phyloP scores from a whole-genome alignment of 1,140 invertebrate species.

The Triops cancriformis region DNA sequence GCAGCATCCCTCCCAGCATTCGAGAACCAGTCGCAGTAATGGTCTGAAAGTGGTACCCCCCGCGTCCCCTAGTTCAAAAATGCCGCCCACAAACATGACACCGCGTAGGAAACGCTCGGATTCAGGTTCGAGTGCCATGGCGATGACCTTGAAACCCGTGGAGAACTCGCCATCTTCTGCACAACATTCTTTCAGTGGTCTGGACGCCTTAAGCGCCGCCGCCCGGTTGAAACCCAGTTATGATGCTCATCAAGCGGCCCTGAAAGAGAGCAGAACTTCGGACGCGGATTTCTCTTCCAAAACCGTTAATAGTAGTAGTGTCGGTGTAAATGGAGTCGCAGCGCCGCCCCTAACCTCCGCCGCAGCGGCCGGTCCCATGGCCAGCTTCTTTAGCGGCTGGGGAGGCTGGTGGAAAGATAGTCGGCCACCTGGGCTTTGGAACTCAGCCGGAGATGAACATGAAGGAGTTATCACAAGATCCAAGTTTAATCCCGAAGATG shows the following conservation, averaged over 20 bases:
- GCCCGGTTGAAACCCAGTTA: neutral
- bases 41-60: conserved; percentile 25
- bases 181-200: neutral
- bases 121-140: neutral
- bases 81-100: neutral
- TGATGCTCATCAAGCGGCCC: neutral
- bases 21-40: conserved; percentile 31
- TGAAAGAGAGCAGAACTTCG: neutral
- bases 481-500: conserved; percentile 25
- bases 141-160: neutral
- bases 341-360: neutral
- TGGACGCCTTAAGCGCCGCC: neutral
- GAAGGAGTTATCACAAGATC: conserved; percentile 24
- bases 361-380: neutral
- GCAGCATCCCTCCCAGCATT: conserved; percentile 32
- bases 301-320: neutral
- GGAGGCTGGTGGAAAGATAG: conserved; percentile 22
- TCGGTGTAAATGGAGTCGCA: neutral
- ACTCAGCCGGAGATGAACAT: neutral
- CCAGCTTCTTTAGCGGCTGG: conserved; percentile 25
- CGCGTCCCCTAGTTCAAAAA: neutral
- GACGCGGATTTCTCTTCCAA: neutral
- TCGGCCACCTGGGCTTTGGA: neutral
- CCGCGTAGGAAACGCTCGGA: neutral
- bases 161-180: neutral